These are phyloP conservation scores for Flexamia atlantica DNA, from an alignment of 2,888 invertebrate genomes.

Conservation along the genomic window DNA sequence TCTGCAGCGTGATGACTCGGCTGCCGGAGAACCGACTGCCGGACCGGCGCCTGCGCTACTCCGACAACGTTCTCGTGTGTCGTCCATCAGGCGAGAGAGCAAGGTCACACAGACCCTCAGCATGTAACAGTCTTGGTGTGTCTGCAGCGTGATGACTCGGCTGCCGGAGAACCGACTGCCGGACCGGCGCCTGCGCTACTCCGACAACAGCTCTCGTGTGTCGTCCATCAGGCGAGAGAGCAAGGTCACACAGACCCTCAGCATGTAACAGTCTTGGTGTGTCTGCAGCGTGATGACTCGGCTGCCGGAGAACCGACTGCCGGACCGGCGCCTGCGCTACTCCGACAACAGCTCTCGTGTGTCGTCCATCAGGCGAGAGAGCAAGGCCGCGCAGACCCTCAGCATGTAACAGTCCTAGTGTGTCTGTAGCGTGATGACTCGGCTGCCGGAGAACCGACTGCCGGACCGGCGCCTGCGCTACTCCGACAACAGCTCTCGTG, in stretches of 20 bases:
- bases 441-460: too few species aligned
- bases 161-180: too few species aligned
- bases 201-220: background rate
- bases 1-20: constrained; percentile 57
- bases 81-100: constrained; percentile 84
- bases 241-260: constrained; percentile 90
- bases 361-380: constrained; percentile 82
- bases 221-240: constrained; percentile 73
- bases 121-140: constrained; percentile 75
- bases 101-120: constrained; percentile 93
- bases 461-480: too few species aligned
- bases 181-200: too few species aligned
- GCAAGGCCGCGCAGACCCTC: constrained; percentile 92
- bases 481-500: background rate
- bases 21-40: constrained; percentile 61
- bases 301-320: constrained; percentile 59
- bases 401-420: constrained; percentile 76
- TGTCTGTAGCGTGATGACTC: constrained; percentile 75
- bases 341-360: constrained; percentile 72
- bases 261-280: too few species aligned
- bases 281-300: constrained; percentile 57
- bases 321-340: constrained; percentile 72
- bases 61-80: constrained; percentile 72
- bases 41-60: constrained; percentile 72
- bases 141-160: too few species aligned